phyloP scores from a whole-genome alignment of 2,797 vertebrate genomes.

The Schizopygopsis malacanthus region DNA sequence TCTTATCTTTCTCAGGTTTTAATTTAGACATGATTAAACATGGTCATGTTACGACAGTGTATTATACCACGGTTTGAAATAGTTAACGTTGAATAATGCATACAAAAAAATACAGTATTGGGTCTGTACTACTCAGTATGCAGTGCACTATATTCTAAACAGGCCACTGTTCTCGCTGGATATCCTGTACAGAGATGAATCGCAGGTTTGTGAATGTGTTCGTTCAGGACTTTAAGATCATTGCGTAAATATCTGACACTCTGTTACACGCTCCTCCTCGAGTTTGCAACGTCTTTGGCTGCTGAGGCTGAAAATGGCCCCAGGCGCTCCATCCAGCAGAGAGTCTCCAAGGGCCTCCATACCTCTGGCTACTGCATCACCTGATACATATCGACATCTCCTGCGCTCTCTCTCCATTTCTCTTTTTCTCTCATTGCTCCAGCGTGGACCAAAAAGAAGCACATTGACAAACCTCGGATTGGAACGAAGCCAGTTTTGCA shows the following conservation, averaged over 20 bases:
- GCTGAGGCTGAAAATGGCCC: slow-evolving; percentile 59
- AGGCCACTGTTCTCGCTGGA: neutral
- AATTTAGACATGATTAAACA: neutral
- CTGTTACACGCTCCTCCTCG: slow-evolving; percentile 40
- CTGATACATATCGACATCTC: slow-evolving; percentile 58
- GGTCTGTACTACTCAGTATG: neutral
- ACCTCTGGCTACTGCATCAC: slow-evolving; percentile 57
- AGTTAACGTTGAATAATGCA: neutral
- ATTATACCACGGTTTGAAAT: neutral
- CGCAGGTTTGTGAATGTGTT: slow-evolving; percentile 15
- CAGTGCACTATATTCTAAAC: neutral
- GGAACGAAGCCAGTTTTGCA: slow-evolving; percentile 16
- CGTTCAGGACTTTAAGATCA: slow-evolving; percentile 30
- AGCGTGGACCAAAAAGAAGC: slow-evolving; percentile 12
- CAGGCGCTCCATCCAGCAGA: slow-evolving; percentile 56
- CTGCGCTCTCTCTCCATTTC: neutral
- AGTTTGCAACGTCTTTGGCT: slow-evolving; percentile 51
- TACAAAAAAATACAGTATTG: neutral
- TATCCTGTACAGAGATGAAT: slow-evolving; percentile 8
- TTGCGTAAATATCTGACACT: slow-evolving; percentile 41
- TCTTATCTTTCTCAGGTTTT: neutral
- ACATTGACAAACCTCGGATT: neutral
- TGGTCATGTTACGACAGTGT: neutral
- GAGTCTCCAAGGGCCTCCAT: slow-evolving; percentile 51
- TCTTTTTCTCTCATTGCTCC: slow-evolving; percentile 19